Base-by-base conservation (phyloP, 2,888 invertebrate species). In the Crematogaster levior region DNA sequence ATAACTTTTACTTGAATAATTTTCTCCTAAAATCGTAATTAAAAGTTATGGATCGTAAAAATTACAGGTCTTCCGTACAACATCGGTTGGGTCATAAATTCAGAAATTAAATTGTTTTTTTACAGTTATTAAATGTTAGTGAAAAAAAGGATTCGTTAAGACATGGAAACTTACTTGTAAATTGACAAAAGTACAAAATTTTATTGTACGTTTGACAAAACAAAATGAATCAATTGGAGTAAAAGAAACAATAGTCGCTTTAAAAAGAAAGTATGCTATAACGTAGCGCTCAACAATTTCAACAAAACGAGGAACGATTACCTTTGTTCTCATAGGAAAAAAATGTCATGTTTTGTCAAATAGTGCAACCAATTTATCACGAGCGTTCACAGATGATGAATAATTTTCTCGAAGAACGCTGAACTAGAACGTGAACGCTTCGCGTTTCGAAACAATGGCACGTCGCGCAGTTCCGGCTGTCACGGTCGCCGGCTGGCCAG, bases 391-490 rank as follows among this genome's bases (percentile, higher is more conserved):
- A n/a, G n/a, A n/a, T n/a, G n/a, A n/a, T n/a, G n/a, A n/a, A n/a
- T n/a, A n/a, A n/a, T n/a, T n/a, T n/a, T n/a, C n/a, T n/a, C n/a
- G n/a, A n/a, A n/a, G n/a, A n/a, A n/a, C n/a, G n/a, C n/a, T n/a
- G n/a, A n/a, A n/a, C n/a, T n/a, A n/a, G 34, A 5, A 34, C 4
- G 10, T 1, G 27, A 3, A 12, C 46, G n/a, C 46, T 18, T 18
- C 15, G 63, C 9, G 21, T 56, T 70, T 70, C 24, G 37, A 70
- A 70, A 70, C 53, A 70, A 70, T 37, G 53, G 56, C 56, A 56
- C 24, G 24, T 56, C 70, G 53, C 53, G 37, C 24, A 24, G 18
- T 70, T 70, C 70, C 70, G 70, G 70, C 53, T 37, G 18, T 10
- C 18, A 70, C 21, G 3, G 53, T 18, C 21, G 34, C 63, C 63